Evolutionary conservation across 2,797 vertebrate species (phyloP), one percentile per base, ranked within the genome.

Genomic region (Chaetodon trifasciatus): DNA sequence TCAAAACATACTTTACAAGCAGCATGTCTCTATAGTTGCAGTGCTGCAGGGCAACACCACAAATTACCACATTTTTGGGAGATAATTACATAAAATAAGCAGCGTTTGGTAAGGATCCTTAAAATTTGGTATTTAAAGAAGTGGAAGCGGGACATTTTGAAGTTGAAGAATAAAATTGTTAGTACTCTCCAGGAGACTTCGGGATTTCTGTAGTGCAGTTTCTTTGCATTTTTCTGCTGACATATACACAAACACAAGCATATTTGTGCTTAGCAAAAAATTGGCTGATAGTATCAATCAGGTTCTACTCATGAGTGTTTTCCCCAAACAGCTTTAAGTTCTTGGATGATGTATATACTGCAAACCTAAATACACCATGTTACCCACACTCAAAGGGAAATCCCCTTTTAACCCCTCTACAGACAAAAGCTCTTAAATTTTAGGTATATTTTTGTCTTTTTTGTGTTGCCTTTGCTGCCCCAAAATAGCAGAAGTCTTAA

Each of bases 1-100:
- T 52, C 19, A 44, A 57, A 82, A 70, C 49, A 62, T 5, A n/a
- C 32, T 53, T 72, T 1, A 73, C 9, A 57, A 65, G 35, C 32
- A 49, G 8, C 4, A 12, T 16, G 57, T 44, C 32, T 37, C 5
- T n/a, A 4, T 19, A 46, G 70, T 1, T 28, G 61, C 52, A 65
- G 60, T 16, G 5, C 53, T 50, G 23, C 76, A 46, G 46, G 23
- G 16, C 4, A 40, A 55, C 5, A 21, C 23, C n/a, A 42, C 16
- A 32, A 49, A 35, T 66, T 0, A n/a, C 13, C 35, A 28, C 50
- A 11, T n/a, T 40, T 55, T n/a, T 44, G 13, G 6, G 19, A 11
- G 40, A 40, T 49, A 19, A 40, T 17, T 24, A 17, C 15, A 55
- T 7, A 23, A 56, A 15, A 35, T 17, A 8, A 23, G 42, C 42